Conservation (phyloP, 2,113 vertebrate species). For the Baryphthengus martii region DNA sequence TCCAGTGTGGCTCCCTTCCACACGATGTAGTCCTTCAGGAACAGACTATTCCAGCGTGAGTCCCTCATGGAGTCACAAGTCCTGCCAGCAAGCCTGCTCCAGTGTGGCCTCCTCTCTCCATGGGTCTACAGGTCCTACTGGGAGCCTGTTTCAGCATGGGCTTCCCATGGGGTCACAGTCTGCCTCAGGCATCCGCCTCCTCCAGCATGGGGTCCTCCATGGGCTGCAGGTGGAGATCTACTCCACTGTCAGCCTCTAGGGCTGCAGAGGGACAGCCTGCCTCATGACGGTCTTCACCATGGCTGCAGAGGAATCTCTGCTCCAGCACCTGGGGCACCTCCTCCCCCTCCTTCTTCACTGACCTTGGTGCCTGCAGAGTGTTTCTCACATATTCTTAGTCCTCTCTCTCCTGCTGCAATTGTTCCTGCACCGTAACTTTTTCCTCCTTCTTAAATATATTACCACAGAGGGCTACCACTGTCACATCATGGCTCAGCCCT, state of each 20-base stretch:
- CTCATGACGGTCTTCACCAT: background rate
- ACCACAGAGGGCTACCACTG: background rate
- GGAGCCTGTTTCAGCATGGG: background rate
- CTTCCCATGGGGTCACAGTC: background rate
- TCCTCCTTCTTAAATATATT: background rate
- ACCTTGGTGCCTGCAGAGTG: background rate
- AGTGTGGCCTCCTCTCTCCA: background rate
- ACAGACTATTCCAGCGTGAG: background rate
- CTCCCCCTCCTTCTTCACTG: background rate
- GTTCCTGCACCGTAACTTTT: background rate
- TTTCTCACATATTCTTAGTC: background rate
- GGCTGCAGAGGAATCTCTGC: background rate
- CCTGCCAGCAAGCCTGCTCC: background rate
- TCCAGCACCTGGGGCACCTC: background rate
- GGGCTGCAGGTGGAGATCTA: background rate
- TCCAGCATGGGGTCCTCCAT: background rate
- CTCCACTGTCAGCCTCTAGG: background rate
- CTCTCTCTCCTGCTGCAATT: background rate
- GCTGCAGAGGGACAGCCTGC: background rate
- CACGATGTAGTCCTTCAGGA: background rate
- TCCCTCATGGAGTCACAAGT: background rate
- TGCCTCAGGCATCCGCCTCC: background rate
- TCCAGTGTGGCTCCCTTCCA: rapidly evolving
- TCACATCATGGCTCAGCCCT: rapidly evolving
- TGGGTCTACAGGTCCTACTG: background rate